Evolutionary conservation across 2,113 vertebrate genomes (phyloP).

Genomic region (Apistogramma diplotaenia): DNA sequence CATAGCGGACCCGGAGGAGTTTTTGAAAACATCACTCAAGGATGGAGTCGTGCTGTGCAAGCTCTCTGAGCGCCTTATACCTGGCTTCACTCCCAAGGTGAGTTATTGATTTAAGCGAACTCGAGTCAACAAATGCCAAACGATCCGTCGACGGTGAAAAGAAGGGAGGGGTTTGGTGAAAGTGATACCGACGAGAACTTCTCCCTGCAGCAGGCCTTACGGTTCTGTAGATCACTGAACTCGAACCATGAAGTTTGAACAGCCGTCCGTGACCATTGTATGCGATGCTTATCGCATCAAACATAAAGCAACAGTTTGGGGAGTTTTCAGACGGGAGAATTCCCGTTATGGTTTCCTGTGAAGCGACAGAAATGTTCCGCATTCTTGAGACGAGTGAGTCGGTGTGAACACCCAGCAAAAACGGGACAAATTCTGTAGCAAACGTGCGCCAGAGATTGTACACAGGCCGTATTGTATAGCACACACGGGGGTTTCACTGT

Average conservation of each 20-base stretch:
- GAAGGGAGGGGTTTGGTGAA: slow-evolving; percentile 56
- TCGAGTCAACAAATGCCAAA: background rate
- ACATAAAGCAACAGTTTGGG: background rate
- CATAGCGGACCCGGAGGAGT: slow-evolving; percentile 88
- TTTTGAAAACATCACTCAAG: slow-evolving; percentile 87
- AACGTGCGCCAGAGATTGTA: background rate
- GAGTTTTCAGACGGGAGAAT: background rate
- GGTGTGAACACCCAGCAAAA: slow-evolving; percentile 33
- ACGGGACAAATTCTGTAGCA: background rate
- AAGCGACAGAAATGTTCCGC: slow-evolving; percentile 71
- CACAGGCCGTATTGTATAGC: rapidly evolving
- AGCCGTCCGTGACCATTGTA: too few relatives aligned
- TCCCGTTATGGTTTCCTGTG: slow-evolving; percentile 53
- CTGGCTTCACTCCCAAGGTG: slow-evolving; percentile 89
- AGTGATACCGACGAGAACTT: slow-evolving; percentile 41
- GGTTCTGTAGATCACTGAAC: background rate
- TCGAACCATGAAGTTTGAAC: background rate
- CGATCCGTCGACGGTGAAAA: background rate
- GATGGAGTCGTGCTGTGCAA: slow-evolving; percentile 95
- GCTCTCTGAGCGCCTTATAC: slow-evolving; percentile 86
- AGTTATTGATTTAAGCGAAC: slow-evolving; percentile 27
- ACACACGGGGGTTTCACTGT: rapidly evolving
- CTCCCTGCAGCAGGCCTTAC: slow-evolving; percentile 33
- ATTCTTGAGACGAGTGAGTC: slow-evolving; percentile 63
- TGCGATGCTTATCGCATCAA: background rate